A percentile compares a stretch with the other conserved stretches of the same genome.
These are phyloP conservation scores for Actinernus sp. DNA, from an alignment of 92 coral and sea anemone genomes.

Conservation along the genomic window DNA sequence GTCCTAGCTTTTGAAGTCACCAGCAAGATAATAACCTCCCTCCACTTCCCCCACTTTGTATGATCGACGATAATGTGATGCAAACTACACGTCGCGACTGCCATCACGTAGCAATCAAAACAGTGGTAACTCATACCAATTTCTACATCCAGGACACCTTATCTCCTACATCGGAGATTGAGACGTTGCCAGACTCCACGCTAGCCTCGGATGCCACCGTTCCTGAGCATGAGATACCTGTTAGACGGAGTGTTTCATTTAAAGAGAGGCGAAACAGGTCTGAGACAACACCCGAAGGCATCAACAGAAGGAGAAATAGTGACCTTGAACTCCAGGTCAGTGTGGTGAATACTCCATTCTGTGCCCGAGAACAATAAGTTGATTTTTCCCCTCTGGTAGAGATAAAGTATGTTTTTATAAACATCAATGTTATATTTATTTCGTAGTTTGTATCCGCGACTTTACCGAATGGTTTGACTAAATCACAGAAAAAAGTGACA, in stretches of 20 bases:
- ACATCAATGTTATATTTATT: too few relatives aligned
- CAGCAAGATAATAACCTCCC: too few relatives aligned
- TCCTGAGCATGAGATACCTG: slow-evolving; percentile 54
- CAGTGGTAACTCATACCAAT: too few relatives aligned
- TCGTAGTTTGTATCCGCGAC: too few relatives aligned
- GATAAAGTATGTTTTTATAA: too few relatives aligned
- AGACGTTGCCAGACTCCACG: slow-evolving; percentile 86
- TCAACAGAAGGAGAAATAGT: slow-evolving; percentile 83
- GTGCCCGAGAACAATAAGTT: too few relatives aligned
- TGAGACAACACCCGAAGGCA: slow-evolving; percentile 40
- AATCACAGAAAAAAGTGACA: too few relatives aligned
- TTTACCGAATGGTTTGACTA: not conserved
- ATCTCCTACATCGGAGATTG: slow-evolving; percentile 92
- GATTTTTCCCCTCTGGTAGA: not conserved
- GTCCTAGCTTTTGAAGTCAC: too few relatives aligned
- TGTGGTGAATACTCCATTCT: not conserved
- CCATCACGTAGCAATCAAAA: too few relatives aligned
- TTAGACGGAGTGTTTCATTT: slow-evolving; percentile 92
- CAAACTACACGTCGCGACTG: too few relatives aligned
- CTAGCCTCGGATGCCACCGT: slow-evolving; percentile 66
- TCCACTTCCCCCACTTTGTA: too few relatives aligned
- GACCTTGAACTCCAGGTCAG: slow-evolving; percentile 89
- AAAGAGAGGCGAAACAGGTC: slow-evolving; percentile 65
- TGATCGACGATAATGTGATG: too few relatives aligned
- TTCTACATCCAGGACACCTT: slow-evolving; percentile 78